Conservation (phyloP, 2,113 vertebrate species). For the Pundamilia nyererei region DNA sequence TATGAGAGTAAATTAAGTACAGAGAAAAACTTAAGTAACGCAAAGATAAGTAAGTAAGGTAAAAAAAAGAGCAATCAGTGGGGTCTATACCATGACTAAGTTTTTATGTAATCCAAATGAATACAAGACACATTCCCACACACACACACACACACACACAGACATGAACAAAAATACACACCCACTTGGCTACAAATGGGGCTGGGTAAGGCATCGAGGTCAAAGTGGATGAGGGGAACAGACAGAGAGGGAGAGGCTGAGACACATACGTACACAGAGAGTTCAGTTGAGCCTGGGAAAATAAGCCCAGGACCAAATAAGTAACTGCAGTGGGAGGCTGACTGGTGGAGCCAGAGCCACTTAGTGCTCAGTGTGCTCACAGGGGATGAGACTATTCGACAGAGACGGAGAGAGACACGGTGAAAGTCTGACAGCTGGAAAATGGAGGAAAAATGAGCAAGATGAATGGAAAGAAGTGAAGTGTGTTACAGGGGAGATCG, state of each 20-base stretch:
- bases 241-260: background rate
- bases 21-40: background rate
- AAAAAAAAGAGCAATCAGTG: background rate
- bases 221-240: conserved; percentile 12
- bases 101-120: background rate
- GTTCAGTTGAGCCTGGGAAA: conserved; percentile 64
- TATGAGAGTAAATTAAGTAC: background rate
- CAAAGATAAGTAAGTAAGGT: background rate
- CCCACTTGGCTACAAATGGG: conserved; percentile 2
- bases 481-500: conserved; percentile 10
- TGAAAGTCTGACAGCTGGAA: conserved; percentile 19
- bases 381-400: conserved; percentile 40
- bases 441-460: background rate
- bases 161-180: conserved; percentile 8
- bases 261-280: background rate
- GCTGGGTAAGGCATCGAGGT: conserved; percentile 16
- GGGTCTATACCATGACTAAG: background rate
- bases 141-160: background rate
- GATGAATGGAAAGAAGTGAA: conserved; percentile 10
- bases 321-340: conserved; percentile 43
- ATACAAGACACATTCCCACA: conserved; percentile 18
- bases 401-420: conserved; percentile 8
- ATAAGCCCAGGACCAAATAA: conserved; percentile 57
- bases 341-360: conserved; percentile 36
- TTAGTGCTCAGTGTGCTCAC: conserved; percentile 44